These are phyloP conservation scores for Nicator chloris DNA, from an alignment of 2,113 vertebrate species.

Conservation along the genomic window DNA sequence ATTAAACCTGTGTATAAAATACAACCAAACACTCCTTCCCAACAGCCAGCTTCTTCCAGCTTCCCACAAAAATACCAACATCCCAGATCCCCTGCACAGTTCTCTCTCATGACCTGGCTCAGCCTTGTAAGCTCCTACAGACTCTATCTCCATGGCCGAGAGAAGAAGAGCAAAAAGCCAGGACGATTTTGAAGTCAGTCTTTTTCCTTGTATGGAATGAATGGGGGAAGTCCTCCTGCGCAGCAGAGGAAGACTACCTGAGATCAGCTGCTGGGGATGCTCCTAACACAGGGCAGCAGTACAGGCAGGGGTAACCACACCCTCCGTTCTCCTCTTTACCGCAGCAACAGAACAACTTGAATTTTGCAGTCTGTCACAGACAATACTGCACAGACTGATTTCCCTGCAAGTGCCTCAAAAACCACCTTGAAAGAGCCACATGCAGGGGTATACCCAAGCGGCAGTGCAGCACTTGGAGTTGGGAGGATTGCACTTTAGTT, in stretches of 20 bases:
- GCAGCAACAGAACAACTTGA: background rate
- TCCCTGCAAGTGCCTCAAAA: background rate
- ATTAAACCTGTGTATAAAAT: background rate
- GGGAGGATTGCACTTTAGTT: background rate
- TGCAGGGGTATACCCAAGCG: background rate
- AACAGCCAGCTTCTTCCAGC: background rate
- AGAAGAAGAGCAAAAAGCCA: background rate
- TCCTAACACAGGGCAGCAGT: background rate
- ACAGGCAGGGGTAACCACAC: background rate
- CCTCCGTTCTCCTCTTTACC: background rate
- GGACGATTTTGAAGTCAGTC: background rate
- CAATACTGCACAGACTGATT: background rate
- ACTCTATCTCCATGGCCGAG: background rate
- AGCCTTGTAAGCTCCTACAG: background rate
- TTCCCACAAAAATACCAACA: background rate
- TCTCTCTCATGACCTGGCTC: background rate
- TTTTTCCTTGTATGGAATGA: background rate
- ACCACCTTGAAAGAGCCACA: background rate
- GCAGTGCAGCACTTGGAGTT: background rate
- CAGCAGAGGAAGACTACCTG: background rate
- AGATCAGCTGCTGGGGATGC: background rate
- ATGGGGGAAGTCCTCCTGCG: background rate
- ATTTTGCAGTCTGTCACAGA: background rate
- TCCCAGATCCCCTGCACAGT: background rate
- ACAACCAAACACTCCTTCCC: background rate